Evolutionary conservation across 2,113 vertebrate species (phyloP).

Genomic region (Glareola pratincola): DNA sequence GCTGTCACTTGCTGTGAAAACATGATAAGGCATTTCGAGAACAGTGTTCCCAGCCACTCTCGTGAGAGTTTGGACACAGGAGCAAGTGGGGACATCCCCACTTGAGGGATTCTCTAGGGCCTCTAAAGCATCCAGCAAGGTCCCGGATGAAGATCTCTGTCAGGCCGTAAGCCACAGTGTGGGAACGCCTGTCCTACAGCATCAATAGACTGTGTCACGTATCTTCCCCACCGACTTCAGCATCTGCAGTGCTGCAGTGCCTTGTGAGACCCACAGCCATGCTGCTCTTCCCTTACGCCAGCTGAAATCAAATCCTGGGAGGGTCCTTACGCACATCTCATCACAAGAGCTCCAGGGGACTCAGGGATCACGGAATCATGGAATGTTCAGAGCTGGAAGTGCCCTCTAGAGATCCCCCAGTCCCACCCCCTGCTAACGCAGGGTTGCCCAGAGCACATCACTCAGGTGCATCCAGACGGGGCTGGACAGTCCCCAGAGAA

Average conservation of each 20-base stretch:
- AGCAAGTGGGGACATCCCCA: not conserved
- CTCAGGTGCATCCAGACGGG: no score
- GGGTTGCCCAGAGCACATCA: no score
- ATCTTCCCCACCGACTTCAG: not conserved
- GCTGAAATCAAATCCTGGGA: not conserved
- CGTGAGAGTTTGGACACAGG: not conserved
- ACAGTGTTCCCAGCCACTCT: not conserved
- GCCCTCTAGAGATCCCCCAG: no score
- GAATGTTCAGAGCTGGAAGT: no score
- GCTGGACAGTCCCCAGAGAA: no score
- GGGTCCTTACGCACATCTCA: not conserved
- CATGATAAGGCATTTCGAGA: not conserved
- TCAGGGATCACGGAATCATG: no score
- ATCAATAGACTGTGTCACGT: not conserved
- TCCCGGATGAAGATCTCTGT: not conserved
- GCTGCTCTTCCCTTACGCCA: not conserved
- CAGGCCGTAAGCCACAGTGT: not conserved
- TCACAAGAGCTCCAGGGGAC: not conserved
- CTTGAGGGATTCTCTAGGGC: not conserved
- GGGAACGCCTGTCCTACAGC: not conserved
- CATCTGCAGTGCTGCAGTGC: not conserved
- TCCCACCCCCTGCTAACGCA: no score
- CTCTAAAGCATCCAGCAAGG: not conserved
- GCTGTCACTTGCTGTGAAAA: not conserved
- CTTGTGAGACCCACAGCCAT: not conserved